Evolutionary conservation across 2,113 vertebrate species (phyloP).

Genomic region (Barbus barbus): DNA sequence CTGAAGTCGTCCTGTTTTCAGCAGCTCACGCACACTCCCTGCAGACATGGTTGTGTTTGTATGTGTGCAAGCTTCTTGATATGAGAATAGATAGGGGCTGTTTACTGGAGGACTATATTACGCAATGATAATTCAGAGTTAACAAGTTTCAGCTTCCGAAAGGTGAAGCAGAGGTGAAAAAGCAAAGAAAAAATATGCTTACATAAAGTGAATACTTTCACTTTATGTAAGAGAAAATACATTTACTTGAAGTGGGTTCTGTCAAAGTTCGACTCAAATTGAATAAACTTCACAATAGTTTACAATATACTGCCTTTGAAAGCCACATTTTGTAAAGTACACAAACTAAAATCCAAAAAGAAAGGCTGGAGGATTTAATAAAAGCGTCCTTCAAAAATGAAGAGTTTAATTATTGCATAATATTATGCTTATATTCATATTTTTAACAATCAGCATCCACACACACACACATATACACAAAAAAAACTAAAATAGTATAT

Average conservation of each 20-base stretch:
- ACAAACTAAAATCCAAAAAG: neutral
- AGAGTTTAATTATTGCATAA: too few species aligned
- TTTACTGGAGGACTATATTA: neutral
- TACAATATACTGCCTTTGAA: neutral
- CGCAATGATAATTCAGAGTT: neutral
- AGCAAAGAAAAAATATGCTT: neutral
- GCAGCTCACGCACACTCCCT: neutral
- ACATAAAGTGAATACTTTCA: too few species aligned
- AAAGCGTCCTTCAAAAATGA: too few species aligned
- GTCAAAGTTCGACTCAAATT: neutral
- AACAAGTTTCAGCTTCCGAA: neutral
- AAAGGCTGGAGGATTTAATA: neutral
- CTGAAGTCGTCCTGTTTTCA: neutral
- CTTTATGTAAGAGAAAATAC: too few species aligned
- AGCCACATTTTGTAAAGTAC: neutral
- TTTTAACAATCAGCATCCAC: too few species aligned
- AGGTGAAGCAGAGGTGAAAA: neutral
- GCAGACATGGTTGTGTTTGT: neutral
- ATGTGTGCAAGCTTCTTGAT: neutral
- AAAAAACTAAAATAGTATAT: too few species aligned
- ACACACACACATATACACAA: too few species aligned
- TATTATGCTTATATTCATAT: too few species aligned
- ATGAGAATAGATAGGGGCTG: neutral
- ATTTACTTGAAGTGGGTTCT: neutral
- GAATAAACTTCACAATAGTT: neutral